Percentiles rank a stretch among this genome's conserved stretches.
Evolutionary conservation across 2,113 vertebrate genomes (phyloP).

Genomic region (Oreotrochilus melanogaster): DNA sequence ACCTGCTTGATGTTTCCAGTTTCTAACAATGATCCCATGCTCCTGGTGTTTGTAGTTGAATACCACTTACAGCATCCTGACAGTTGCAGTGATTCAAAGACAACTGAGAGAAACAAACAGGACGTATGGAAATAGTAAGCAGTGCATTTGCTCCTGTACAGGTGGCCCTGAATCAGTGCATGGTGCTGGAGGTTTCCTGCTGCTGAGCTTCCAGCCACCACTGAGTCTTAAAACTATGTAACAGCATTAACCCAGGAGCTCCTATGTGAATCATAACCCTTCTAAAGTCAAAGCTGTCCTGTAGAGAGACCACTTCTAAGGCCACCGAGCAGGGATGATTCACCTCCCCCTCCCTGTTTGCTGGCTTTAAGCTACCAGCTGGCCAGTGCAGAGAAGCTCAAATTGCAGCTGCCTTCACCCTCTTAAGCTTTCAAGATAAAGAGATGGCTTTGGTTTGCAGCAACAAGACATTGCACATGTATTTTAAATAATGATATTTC

Average conservation of each 20-base stretch:
- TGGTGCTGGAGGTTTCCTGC: neutral
- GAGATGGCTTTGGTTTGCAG: slow-evolving; percentile 32
- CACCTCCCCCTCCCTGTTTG: neutral
- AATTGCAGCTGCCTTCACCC: slow-evolving; percentile 44
- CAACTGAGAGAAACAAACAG: neutral
- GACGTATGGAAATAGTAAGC: neutral
- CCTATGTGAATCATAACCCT: neutral
- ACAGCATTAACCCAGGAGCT: neutral
- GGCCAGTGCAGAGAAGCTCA: slow-evolving; percentile 26
- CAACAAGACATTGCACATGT: neutral
- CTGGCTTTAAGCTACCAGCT: slow-evolving; percentile 32
- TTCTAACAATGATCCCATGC: neutral
- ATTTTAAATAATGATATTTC: neutral
- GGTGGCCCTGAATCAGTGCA: neutral
- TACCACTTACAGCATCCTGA: neutral
- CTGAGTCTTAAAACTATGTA: neutral
- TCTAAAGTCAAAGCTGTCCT: neutral
- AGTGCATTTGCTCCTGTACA: neutral
- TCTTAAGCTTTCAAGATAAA: slow-evolving; percentile 32
- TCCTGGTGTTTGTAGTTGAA: neutral
- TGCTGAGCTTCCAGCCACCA: neutral
- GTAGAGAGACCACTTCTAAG: neutral
- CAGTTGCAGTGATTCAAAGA: neutral
- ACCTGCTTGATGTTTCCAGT: neutral
- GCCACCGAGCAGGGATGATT: neutral